These are phyloP conservation scores for Enteromius fasciolatus DNA, from an alignment of 2,797 vertebrate genomes.

Conservation along the genomic window DNA sequence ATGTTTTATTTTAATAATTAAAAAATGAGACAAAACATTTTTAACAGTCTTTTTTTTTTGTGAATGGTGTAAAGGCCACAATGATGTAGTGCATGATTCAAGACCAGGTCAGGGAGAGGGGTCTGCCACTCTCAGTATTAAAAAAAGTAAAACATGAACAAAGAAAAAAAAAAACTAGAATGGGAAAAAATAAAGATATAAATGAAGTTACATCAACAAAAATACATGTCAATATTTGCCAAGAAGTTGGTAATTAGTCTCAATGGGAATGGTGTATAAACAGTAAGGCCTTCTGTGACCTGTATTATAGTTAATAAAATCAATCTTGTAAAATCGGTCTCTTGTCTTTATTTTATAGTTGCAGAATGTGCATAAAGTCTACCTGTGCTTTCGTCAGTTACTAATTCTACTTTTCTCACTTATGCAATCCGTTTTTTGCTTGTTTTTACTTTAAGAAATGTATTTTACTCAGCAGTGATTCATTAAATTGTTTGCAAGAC, in stretches of 20 bases:
- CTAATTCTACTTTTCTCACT: neutral
- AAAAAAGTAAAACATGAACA: conserved; percentile 68
- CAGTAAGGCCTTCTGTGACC: conserved; percentile 93
- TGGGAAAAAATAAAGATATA: conserved; percentile 78
- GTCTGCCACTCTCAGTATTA: conserved; percentile 78
- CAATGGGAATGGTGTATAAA: conserved; percentile 91
- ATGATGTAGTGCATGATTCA: conserved; percentile 89
- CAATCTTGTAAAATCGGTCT: conserved; percentile 85
- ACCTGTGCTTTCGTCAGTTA: neutral
- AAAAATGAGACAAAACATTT: conserved; percentile 71
- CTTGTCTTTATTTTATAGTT: conserved; percentile 58
- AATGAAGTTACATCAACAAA: conserved; percentile 74
- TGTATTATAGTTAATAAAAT: conserved; percentile 99
- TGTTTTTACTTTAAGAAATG: neutral
- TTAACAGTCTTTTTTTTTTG: conserved; percentile 71
- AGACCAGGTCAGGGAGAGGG: conserved; percentile 73
- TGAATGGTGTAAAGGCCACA: conserved; percentile 80
- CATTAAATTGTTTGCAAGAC: neutral
- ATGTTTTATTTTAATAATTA: conserved; percentile 83
- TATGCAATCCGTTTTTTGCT: neutral
- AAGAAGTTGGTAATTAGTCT: conserved; percentile 90
- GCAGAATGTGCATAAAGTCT: neutral
- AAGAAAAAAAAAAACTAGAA: conserved; percentile 50
- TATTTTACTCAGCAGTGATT: neutral
- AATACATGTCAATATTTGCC: conserved; percentile 85